Base-by-base conservation (phyloP, 53 echinoderm and acorn worm species). In the Actinopyga echinites region DNA sequence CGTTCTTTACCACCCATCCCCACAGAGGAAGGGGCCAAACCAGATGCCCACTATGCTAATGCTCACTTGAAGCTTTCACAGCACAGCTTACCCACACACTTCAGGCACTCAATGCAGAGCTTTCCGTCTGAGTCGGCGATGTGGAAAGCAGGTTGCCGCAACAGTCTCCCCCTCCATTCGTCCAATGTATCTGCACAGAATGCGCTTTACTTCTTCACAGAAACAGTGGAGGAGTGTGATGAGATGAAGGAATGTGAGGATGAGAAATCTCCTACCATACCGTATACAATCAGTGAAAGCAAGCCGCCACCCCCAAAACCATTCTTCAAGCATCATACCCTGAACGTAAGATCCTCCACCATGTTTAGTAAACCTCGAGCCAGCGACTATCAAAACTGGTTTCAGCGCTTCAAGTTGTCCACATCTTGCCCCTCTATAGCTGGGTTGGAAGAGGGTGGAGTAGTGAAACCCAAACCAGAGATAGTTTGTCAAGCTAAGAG, bases 301-400 rank as follows among this genome's bases (percentile, higher is more conserved):
- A 22, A 22, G n/a, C 24, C 40, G n/a, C 15, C 6, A 44, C 19
- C 77, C 1, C 22, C 11, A 5, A 31, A 30, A 26, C 53, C 32
- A 13, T 31, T 15, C 30, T 11, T 24, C 32, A 77, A 77, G 30
- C 56, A 55, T 30, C 77, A 77, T 21, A 77, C 77, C 5, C 1
- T 77, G 56, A 77, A 77, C 52, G n/a, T 53, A 26, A 1, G 77
- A 32, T 25, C 77, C 77, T 77, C 77, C 0, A 45, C 77, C 17
- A 11, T 77, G 55, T 24, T 55, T 19, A 30, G 77, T 6, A 77
- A 56, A 30, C 32, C 53, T 30, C 24, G 77, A 20, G 56, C 54
- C 12, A 77, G 77, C 28, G 75, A 75, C 29, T 75, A 75, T 29
- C 75, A 75, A 49, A 75, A 75, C 15, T 75, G 75, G 75, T 75